A percentile compares a stretch with the other conserved stretches of the same genome.
phyloP scores from a whole-genome alignment of 64 coral and sea anemone species.

The Acropora tenuis region DNA sequence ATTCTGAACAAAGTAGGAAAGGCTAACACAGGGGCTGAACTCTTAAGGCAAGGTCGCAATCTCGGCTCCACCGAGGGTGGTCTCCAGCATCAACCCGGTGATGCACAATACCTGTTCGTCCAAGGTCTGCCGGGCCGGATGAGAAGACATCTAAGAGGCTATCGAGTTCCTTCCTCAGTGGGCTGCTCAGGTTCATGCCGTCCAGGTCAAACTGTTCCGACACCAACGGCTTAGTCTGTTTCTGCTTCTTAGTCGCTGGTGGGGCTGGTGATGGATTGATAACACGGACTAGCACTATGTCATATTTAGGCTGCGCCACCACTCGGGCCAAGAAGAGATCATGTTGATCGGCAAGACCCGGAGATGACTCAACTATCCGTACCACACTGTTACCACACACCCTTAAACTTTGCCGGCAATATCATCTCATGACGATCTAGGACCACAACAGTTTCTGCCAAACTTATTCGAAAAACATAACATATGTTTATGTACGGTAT shows the following conservation, averaged over 20 bases:
- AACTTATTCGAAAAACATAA: no score
- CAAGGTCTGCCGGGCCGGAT: slow-evolving; percentile 12
- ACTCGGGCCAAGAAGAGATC: background rate
- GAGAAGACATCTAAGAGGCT: background rate
- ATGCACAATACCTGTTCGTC: slow-evolving; percentile 24
- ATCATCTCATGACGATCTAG: background rate
- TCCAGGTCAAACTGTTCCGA: background rate
- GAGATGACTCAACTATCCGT: slow-evolving; percentile 2
- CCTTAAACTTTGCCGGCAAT: background rate
- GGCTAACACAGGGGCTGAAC: no score
- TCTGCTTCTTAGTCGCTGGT: no score
- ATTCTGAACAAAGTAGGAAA: no score
- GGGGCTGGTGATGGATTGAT: slow-evolving; percentile 2
- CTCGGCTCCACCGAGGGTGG: no score
- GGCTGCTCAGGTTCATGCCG: background rate
- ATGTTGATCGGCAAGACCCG: background rate
- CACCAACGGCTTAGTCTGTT: background rate
- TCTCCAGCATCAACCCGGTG: slow-evolving; percentile 49
- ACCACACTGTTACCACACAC: slow-evolving; percentile 4
- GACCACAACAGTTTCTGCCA: slow-evolving; percentile 9
- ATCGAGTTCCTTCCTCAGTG: background rate
- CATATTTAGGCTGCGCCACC: background rate
- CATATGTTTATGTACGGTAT: no score
- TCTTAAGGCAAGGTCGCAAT: no score
- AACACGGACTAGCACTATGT: no score